Evolutionary conservation across 2,113 vertebrate species (phyloP).

Genomic region (Platichthys flesus): DNA sequence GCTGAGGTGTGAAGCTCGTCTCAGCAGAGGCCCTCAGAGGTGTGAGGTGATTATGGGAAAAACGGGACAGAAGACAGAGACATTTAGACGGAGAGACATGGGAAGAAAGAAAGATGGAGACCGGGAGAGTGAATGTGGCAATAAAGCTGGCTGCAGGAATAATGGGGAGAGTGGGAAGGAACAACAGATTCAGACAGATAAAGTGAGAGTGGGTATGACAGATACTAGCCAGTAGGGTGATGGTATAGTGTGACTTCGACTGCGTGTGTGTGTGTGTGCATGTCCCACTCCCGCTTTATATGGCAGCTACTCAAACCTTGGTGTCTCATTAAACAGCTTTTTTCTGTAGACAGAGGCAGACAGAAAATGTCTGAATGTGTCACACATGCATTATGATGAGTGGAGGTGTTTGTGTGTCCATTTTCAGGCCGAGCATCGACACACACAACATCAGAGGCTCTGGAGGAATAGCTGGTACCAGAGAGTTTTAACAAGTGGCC

Average conservation of each 20-base stretch:
- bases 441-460: conserved; percentile 60
- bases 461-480: conserved; percentile 63
- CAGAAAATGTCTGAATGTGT: conserved; percentile 64
- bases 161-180: conserved; percentile 62
- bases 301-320: conserved; percentile 74
- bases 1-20: conserved; percentile 77
- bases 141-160: conserved; percentile 66
- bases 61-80: conserved; percentile 68
- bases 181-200: conserved; percentile 65
- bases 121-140: conserved; percentile 69
- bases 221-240: conserved; percentile 53
- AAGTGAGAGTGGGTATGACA: conserved; percentile 64
- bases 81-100: conserved; percentile 71
- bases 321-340: conserved; percentile 84
- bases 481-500: conserved; percentile 77
- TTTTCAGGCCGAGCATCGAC: conserved; percentile 55
- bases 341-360: conserved; percentile 70
- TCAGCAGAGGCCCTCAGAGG: conserved; percentile 74
- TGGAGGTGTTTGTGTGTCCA: conserved; percentile 66
- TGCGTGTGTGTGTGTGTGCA: conserved; percentile 1
- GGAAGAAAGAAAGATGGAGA: conserved; percentile 39
- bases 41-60: conserved; percentile 78
- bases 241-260: conserved; percentile 22
- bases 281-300: conserved; percentile 50
- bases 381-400: conserved; percentile 68